A percentile compares a stretch with the other conserved stretches of the same genome.
These are phyloP conservation scores for Calameuta idolon DNA, from an alignment of 2,888 invertebrate species.

Conservation along the genomic window DNA sequence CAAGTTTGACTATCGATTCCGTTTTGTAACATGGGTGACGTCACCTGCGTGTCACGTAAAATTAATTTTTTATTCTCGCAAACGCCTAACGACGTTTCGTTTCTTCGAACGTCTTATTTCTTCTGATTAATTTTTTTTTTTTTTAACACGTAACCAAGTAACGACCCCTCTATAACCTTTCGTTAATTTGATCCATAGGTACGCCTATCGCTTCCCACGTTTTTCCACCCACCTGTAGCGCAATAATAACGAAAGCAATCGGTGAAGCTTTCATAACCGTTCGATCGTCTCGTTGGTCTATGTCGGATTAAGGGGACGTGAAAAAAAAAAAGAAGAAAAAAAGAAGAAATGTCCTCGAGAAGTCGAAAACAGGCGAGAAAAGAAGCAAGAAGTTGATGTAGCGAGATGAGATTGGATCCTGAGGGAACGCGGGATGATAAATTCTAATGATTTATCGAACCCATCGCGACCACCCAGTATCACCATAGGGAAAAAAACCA, in stretches of 20 bases:
- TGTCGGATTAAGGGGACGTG: not conserved
- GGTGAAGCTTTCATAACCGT: not conserved
- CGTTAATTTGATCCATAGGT: not conserved
- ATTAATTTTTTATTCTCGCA: not conserved
- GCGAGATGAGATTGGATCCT: not conserved
- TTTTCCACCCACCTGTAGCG: conserved; percentile 6
- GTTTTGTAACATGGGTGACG: not conserved
- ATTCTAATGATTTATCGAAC: not conserved
- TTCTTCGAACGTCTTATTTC: not conserved
- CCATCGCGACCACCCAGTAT: not conserved
- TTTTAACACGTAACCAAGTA: not conserved
- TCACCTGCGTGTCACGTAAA: no score
- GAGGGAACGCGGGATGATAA: not conserved
- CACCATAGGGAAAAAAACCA: not conserved
- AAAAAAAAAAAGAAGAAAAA: not conserved
- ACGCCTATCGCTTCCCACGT: conserved; percentile 8
- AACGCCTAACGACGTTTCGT: not conserved
- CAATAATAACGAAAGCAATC: conserved; percentile 9
- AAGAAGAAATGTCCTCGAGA: not conserved
- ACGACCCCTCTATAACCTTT: not conserved
- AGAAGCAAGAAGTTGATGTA: not conserved
- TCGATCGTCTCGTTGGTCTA: not conserved
- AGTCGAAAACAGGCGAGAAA: not conserved
- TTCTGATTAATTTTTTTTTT: not conserved
- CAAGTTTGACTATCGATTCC: not conserved